Evolutionary conservation across 1,140 invertebrate genomes (phyloP).

Genomic region (Caenorhabditis latens): DNA sequence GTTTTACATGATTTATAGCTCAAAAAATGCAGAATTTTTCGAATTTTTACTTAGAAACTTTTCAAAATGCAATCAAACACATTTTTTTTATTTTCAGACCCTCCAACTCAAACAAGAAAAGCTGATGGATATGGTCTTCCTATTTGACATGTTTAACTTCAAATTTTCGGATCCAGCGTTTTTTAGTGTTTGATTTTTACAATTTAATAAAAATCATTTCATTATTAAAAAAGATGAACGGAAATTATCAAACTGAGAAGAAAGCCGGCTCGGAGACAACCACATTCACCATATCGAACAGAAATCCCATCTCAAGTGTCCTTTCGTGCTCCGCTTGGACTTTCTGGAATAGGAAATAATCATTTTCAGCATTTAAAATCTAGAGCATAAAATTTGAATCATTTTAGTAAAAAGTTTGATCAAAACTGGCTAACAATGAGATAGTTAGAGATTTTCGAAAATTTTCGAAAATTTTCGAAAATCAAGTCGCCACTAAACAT

Average conservation of each 20-base stretch:
- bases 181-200: no score
- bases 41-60: no score
- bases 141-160: neutral
- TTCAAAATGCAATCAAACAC: no score
- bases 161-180: neutral
- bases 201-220: no score
- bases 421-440: no score
- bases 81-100: neutral
- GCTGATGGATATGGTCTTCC: neutral
- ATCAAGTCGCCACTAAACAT: no score
- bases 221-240: neutral
- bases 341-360: neutral
- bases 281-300: slow-evolving; percentile 10
- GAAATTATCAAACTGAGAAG: neutral
- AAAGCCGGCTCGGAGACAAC: neutral
- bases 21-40: no score
- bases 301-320: neutral
- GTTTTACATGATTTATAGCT: no score
- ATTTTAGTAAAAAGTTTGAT: no score
- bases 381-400: neutral
- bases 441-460: no score
- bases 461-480: no score
- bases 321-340: neutral
- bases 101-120: neutral
- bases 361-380: neutral